A percentile compares a stretch with the other conserved stretches of the same genome.
Conservation (phyloP, 2,888 invertebrate species). For the Argyra leucocephala region DNA sequence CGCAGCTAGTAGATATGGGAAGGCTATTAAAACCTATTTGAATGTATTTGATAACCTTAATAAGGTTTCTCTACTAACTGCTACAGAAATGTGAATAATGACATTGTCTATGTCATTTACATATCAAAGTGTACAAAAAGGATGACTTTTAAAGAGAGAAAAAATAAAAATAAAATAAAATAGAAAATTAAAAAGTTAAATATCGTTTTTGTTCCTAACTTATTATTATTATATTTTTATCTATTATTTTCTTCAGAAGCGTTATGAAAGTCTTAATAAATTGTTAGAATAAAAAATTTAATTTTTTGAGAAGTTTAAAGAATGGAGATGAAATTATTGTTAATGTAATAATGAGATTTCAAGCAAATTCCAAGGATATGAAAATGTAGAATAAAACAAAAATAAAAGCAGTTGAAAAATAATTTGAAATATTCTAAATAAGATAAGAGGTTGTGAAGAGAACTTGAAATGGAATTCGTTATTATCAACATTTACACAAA, state of each 20-base stretch:
- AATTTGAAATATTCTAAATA: background rate
- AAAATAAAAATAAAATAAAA: background rate
- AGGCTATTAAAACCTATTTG: too few relatives aligned
- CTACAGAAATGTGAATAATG: conserved; percentile 16
- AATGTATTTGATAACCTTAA: too few relatives aligned
- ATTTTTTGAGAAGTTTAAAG: background rate
- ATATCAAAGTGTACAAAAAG: conserved; percentile 16
- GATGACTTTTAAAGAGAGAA: conserved; percentile 14
- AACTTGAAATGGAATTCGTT: too few relatives aligned
- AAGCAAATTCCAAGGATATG: background rate
- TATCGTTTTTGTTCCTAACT: background rate
- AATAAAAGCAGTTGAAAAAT: background rate
- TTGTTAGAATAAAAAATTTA: background rate
- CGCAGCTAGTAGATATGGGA: too few relatives aligned
- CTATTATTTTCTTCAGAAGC: background rate
- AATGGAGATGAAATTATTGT: background rate
- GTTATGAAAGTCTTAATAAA: background rate
- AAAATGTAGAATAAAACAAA: background rate
- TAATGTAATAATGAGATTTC: background rate
- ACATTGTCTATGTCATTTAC: conserved; percentile 17
- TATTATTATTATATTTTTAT: too few relatives aligned
- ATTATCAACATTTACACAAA: too few relatives aligned
- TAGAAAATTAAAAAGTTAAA: background rate
- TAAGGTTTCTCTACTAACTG: conserved; percentile 7
- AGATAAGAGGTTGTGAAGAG: too few relatives aligned